These are phyloP conservation scores for Dichetophora obliterata DNA, from an alignment of 2,888 invertebrate genomes.

Conservation along the genomic window DNA sequence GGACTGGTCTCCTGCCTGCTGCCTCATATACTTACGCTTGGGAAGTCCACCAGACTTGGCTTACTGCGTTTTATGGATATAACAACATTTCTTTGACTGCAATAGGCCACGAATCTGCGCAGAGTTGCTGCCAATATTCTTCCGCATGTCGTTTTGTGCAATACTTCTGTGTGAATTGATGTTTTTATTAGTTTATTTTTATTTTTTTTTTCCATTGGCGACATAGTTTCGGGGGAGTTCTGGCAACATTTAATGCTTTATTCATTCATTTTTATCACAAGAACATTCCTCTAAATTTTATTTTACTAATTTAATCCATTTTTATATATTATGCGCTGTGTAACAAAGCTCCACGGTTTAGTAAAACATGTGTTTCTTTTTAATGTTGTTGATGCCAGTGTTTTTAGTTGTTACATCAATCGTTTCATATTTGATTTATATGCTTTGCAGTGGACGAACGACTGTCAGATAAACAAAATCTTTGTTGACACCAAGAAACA, in stretches of 20 bases:
- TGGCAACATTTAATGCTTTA: conserved; percentile 10
- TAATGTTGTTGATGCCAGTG: neutral
- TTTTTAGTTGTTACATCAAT: conserved; percentile 12
- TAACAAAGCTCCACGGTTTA: neutral
- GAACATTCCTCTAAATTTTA: conserved; percentile 1
- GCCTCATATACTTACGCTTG: neutral
- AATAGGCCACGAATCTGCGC: conserved; percentile 1
- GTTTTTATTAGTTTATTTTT: neutral
- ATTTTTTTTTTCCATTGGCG: neutral
- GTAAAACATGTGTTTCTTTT: conserved; percentile 8
- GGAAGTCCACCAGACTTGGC: neutral
- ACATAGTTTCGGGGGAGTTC: neutral
- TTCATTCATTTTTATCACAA: conserved; percentile 4
- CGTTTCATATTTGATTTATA: conserved; percentile 32
- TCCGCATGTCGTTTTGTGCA: neutral
- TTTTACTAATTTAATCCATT: conserved; percentile 17
- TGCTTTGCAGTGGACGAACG: conserved; percentile 30
- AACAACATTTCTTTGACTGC: conserved; percentile 21
- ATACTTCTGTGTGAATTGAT: neutral
- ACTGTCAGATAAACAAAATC: conserved; percentile 31
- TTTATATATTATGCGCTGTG: neutral
- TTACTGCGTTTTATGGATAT: conserved; percentile 10
- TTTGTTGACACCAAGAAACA: conserved; percentile 37
- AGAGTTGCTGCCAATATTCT: neutral
- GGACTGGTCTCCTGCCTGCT: neutral